These are phyloP conservation scores for Heliconius ethilla DNA, from an alignment of 2,888 invertebrate species.

Conservation along the genomic window DNA sequence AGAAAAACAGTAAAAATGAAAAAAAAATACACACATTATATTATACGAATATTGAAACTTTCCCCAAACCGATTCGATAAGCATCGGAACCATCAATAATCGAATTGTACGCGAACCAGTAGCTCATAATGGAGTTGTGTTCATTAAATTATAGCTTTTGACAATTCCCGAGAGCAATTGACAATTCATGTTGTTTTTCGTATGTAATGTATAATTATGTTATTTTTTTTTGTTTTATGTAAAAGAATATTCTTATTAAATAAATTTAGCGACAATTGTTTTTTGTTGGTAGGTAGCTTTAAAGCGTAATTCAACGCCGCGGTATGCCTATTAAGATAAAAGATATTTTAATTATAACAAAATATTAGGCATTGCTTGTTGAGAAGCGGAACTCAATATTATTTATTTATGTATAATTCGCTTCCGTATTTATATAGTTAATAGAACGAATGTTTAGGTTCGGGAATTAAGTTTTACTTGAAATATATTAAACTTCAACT, in stretches of 20 bases:
- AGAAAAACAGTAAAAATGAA: no score
- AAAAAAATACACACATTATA: background rate
- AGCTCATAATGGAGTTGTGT: constrained; percentile 30
- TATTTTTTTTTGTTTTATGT: background rate
- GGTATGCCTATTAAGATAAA: no score
- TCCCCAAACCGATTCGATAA: constrained; percentile 15
- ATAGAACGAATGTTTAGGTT: background rate
- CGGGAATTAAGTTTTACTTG: background rate
- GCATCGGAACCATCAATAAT: constrained; percentile 25
- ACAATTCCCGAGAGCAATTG: background rate
- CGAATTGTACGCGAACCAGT: constrained; percentile 24
- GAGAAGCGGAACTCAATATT: background rate
- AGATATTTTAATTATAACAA: background rate
- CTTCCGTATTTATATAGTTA: background rate
- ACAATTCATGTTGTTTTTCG: background rate
- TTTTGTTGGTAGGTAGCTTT: no score
- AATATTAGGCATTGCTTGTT: background rate
- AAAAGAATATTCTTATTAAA: background rate
- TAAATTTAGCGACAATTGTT: no score
- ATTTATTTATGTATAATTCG: background rate
- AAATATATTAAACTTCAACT: background rate
- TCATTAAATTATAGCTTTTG: constrained; percentile 24
- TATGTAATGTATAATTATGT: background rate
- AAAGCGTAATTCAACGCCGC: no score
- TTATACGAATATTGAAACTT: background rate